Base-by-base conservation (phyloP, 2,113 vertebrate species). In the Seriola rivoliana region DNA sequence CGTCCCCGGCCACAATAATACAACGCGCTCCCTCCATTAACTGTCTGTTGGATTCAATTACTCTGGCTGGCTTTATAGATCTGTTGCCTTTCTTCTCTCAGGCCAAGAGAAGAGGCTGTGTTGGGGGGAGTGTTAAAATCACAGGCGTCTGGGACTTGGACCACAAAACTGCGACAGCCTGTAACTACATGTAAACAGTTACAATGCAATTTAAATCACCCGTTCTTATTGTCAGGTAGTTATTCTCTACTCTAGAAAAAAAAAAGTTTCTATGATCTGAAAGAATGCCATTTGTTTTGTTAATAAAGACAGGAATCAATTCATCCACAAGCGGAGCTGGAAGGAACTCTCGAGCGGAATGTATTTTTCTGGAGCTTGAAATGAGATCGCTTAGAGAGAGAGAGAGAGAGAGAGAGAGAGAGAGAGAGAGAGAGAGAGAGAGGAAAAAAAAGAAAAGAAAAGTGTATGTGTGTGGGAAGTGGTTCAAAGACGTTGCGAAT, bases 1-100 rank as follows among this genome's bases (percentile, higher is more conserved):
- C 21, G 81, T 90, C 76, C 83, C 55, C 17, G 8, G 42, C 65
- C 80, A 87, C 89, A 93, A 87, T 76, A 90, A 84, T 76, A 82
- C 84, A 84, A 89, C 78, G 66, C 13, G 25, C 66, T 65, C 75
- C 77, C 80, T 75, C 88, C 86, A 84, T 91, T 93, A 92, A 81
- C 87, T 82, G 84, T 90, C 88, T 82, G 87, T 75, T 84, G 79
- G 85, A 89, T 91, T 93, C 85, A 90, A 91, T 94, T 93, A 89
- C 89, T 81, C 52, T 16, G 67, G 50, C 68, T 52, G 80, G 63
- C 69, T 78, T 89, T 90, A 90, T 90, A 88, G 83, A 93, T 93
- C 81, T 84, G 86, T 86, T 88, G 85, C 70, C 77, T 86, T 82
- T 87, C 80, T 80, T 75, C 75, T 87, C 82, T 75, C 73, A 64